Evolutionary conservation across 2,888 invertebrate species (phyloP).

Genomic region (Linyphia triangularis): DNA sequence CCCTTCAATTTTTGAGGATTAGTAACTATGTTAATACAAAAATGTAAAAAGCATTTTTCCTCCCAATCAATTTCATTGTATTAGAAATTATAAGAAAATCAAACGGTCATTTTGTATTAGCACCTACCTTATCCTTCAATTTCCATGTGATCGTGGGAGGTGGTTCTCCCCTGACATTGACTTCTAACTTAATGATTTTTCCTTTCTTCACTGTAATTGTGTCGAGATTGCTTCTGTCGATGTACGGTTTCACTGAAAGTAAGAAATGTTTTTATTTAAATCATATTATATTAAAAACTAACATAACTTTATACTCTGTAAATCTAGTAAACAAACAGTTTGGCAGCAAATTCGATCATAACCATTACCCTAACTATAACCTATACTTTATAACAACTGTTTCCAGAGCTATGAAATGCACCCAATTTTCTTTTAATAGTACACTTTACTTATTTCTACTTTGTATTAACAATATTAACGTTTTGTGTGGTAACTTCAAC

Average conservation of each 20-base stretch:
- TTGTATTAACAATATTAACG: too few species aligned
- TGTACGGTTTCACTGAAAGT: slow-evolving; percentile 89
- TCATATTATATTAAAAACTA: background rate
- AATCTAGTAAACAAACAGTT: background rate
- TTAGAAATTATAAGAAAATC: too few species aligned
- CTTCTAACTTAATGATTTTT: slow-evolving; percentile 93
- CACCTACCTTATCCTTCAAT: slow-evolving; percentile 85
- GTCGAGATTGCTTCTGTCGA: slow-evolving; percentile 96
- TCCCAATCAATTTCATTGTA: too few species aligned
- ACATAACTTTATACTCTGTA: background rate
- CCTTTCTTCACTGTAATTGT: slow-evolving; percentile 94
- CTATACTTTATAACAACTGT: too few species aligned
- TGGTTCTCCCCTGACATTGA: slow-evolving; percentile 97
- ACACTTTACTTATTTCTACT: too few species aligned
- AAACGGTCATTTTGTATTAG: too few species aligned
- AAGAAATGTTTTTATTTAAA: background rate
- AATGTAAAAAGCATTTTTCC: too few species aligned
- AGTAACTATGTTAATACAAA: background rate
- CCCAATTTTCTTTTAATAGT: too few species aligned
- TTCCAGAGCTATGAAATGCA: too few species aligned
- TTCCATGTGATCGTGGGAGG: slow-evolving; percentile 95
- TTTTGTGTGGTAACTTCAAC: too few species aligned
- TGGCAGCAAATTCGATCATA: too few species aligned
- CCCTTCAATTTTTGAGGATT: background rate
- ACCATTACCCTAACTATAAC: too few species aligned